Evolutionary conservation across 1,140 invertebrate genomes (phyloP).

Genomic region (Leptestheria dahalacensis): DNA sequence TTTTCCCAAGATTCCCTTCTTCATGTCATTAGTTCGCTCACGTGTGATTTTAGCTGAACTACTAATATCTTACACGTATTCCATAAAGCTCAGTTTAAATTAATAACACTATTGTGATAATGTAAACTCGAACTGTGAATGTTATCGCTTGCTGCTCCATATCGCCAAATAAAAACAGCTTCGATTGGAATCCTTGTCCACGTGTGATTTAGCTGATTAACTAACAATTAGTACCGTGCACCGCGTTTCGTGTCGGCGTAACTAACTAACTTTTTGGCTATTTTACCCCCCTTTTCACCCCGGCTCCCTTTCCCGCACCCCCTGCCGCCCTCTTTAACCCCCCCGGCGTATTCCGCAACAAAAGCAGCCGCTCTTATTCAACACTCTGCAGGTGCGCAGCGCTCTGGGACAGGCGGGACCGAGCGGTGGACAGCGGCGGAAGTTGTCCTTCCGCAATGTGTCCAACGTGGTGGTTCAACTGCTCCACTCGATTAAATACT

Average conservation of each 20-base stretch:
- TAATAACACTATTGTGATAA: too few relatives aligned
- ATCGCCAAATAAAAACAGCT: too few relatives aligned
- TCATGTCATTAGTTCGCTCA: too few relatives aligned
- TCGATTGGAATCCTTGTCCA: too few relatives aligned
- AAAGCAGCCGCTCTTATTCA: constrained; percentile 48
- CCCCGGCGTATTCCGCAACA: not conserved
- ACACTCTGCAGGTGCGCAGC: constrained; percentile 49
- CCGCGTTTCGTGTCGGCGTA: too few relatives aligned
- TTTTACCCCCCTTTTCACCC: not conserved
- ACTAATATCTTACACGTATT: too few relatives aligned
- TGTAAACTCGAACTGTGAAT: too few relatives aligned
- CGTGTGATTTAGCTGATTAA: not conserved
- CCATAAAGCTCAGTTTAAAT: too few relatives aligned
- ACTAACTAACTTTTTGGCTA: too few relatives aligned
- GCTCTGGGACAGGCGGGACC: constrained; percentile 37
- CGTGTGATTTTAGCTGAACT: too few relatives aligned
- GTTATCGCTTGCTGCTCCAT: too few relatives aligned
- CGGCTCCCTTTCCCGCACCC: not conserved
- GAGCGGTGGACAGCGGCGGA: constrained; percentile 39
- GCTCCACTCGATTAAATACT: constrained; percentile 79
- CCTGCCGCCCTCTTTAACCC: not conserved
- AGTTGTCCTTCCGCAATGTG: constrained; percentile 79
- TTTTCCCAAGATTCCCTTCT: too few relatives aligned
- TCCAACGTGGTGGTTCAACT: constrained; percentile 80
- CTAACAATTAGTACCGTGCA: not conserved